Conservation (phyloP, 2,797 vertebrate species). For the Lacerta bilineata region DNA sequence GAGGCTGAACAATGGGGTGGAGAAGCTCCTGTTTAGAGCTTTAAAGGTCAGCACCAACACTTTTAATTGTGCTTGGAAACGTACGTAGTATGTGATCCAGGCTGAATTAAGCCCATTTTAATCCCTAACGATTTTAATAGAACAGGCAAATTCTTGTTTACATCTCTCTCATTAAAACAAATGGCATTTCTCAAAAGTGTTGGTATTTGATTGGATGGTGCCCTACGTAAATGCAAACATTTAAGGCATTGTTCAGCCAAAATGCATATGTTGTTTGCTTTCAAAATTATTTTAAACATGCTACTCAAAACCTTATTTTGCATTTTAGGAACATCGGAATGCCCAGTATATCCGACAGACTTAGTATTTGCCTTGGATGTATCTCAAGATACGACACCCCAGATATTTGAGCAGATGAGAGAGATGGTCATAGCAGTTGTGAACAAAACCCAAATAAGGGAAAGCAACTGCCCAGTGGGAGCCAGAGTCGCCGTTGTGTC, state of each 20-base stretch:
- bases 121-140: not conserved
- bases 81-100: not conserved
- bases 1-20: no score
- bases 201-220: not conserved
- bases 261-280: not conserved
- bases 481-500: conserved; percentile 65
- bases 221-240: not conserved
- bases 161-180: not conserved
- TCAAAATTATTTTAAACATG: not conserved
- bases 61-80: no score
- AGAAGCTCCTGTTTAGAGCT: no score
- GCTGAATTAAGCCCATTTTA: conserved; percentile 1
- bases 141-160: not conserved
- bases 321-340: conserved; percentile 51
- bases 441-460: conserved; percentile 52
- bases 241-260: no score
- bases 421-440: conserved; percentile 42
- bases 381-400: conserved; percentile 59
- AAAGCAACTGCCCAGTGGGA: conserved; percentile 64
- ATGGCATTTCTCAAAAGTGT: not conserved
- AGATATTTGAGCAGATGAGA: conserved; percentile 69
- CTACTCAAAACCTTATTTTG: not conserved
- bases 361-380: conserved; percentile 74
- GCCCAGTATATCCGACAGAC: conserved; percentile 71
- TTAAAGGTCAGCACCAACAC: no score